Conservation (phyloP, 2,888 invertebrate species). For the Amphiduros pacificus region DNA sequence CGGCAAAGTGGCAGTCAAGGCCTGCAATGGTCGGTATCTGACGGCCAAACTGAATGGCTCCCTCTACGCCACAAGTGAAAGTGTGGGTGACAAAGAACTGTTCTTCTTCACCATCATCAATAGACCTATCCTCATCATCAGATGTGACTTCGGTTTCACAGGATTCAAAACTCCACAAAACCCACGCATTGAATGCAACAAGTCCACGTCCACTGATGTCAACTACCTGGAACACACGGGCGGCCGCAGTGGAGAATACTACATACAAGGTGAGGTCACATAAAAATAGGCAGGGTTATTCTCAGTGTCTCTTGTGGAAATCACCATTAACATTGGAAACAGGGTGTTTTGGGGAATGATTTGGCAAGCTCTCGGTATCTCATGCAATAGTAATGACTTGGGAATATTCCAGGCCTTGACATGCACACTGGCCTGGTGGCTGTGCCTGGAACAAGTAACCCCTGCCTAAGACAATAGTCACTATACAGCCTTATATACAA, state of each 20-base stretch:
- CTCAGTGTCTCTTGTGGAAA: too few relatives aligned
- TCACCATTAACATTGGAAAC: too few relatives aligned
- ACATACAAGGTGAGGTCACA: not conserved
- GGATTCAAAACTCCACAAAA: conserved; percentile 62
- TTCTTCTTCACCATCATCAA: conserved; percentile 73
- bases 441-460: too few relatives aligned
- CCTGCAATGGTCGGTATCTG: conserved; percentile 91
- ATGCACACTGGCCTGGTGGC: too few relatives aligned
- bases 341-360: too few relatives aligned
- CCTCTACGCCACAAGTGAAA: conserved; percentile 83
- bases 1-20: conserved; percentile 87
- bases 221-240: conserved; percentile 24
- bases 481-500: too few relatives aligned
- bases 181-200: conserved; percentile 30
- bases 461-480: too few relatives aligned
- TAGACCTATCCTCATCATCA: conserved; percentile 88
- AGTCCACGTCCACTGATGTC: conserved; percentile 21
- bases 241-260: conserved; percentile 13
- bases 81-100: conserved; percentile 83
- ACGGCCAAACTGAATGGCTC: conserved; percentile 94
- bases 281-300: too few relatives aligned
- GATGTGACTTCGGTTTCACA: conserved; percentile 94
- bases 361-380: too few relatives aligned
- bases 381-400: too few relatives aligned
- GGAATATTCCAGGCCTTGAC: too few relatives aligned